A percentile compares a stretch with the other conserved stretches of the same genome.
Conservation (phyloP, 2,797 vertebrate genomes). For the Myoxocephalus aenaeus region DNA sequence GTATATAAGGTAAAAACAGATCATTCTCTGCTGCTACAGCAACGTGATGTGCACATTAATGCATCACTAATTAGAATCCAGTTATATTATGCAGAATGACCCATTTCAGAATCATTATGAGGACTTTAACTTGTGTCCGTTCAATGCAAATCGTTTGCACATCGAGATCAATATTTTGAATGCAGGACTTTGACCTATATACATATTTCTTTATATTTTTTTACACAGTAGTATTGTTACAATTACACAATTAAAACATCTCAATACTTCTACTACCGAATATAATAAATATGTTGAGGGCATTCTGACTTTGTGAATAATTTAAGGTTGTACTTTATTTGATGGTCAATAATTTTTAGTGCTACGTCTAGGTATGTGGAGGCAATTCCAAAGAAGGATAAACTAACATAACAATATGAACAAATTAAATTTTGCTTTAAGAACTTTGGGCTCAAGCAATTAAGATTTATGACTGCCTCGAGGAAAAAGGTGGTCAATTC, state of each 20-base stretch:
- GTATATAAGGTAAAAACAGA: too few species aligned
- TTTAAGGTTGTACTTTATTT: neutral
- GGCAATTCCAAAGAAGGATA: neutral
- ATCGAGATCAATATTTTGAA: too few species aligned
- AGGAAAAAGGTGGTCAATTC: neutral
- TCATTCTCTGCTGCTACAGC: neutral
- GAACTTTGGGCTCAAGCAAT: slow-evolving; percentile 20
- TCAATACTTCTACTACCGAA: neutral
- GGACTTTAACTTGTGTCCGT: too few species aligned
- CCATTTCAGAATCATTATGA: too few species aligned
- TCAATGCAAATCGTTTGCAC: too few species aligned
- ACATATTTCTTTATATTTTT: neutral
- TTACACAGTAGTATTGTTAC: neutral
- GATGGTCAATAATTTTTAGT: neutral
- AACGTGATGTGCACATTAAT: neutral
- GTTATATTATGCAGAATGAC: neutral
- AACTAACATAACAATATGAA: neutral
- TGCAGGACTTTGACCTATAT: too few species aligned
- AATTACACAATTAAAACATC: neutral
- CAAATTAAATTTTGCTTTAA: neutral
- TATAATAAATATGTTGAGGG: neutral
- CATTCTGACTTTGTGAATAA: neutral
- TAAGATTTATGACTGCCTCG: neutral
- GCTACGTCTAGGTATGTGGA: neutral
- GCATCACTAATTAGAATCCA: neutral